Conservation (phyloP, 2,113 vertebrate genomes). For the Melanerpes formicivorus region DNA sequence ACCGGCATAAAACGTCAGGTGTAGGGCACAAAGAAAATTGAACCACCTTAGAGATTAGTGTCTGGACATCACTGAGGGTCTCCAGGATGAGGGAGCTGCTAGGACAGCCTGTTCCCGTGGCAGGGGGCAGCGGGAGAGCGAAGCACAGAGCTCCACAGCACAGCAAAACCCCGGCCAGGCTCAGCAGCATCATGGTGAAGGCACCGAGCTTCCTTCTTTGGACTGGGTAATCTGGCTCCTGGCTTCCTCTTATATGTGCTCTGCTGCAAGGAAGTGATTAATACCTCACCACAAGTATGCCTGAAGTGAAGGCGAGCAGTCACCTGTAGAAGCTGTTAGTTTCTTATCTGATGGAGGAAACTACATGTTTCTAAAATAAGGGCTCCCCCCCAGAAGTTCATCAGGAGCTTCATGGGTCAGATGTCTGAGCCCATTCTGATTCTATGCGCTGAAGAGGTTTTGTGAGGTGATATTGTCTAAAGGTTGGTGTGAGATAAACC, state of each 20-base stretch:
- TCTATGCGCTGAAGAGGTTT: neutral
- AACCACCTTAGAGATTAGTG: neutral
- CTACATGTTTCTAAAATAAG: constrained; percentile 48
- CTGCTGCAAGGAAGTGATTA: constrained; percentile 58
- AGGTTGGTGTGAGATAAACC: neutral
- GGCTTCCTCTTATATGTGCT: constrained; percentile 10
- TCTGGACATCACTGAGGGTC: fast-evolving
- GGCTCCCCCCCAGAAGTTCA: neutral
- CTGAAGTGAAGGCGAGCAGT: neutral
- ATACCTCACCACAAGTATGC: constrained; percentile 31
- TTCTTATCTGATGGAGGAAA: constrained; percentile 54
- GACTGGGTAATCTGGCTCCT: neutral
- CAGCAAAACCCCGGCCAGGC: neutral
- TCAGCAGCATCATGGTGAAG: neutral
- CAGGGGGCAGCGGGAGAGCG: fast-evolving
- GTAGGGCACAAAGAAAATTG: fast-evolving
- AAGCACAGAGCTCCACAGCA: neutral
- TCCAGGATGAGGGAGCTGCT: fast-evolving
- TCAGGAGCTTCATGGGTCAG: neutral
- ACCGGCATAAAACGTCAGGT: fast-evolving
- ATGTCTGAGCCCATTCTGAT: neutral
- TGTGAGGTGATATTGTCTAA: neutral
- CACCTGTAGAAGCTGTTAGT: constrained; percentile 44
- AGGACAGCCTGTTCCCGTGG: fast-evolving
- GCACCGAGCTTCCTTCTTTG: neutral